Evolutionary conservation across 2,888 invertebrate species (phyloP), one percentile per base, ranked within the genome.

Genomic region (Drosophila prolongata): DNA sequence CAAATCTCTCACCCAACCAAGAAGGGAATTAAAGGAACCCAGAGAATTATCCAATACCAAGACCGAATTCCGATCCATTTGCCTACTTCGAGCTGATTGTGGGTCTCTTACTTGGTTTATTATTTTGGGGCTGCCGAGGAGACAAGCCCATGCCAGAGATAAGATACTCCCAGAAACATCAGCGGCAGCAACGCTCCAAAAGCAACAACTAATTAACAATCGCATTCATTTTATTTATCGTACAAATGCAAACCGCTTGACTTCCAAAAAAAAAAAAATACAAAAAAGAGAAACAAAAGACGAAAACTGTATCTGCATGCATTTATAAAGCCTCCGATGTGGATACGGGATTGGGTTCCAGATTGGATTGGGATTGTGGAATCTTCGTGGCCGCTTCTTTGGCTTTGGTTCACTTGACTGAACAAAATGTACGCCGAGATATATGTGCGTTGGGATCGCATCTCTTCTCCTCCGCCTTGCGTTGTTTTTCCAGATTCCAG

Each of bases 201-300:
- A 77, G 75, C 77, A 83, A 87, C 88, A 87, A 87, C 88, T 85
- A 87, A 85, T 85, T 87, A 85, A 85, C 88, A 85, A 87, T 85
- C 88, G 88, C 88, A 88, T 85, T 85, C 86, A 85, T 85, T 85
- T 85, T 84, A 84, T 84, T 84, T 84, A 84, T 84, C 83, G 83
- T 87, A 84, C 77, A 87, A 83, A 83, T 87, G 87, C 83, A 84
- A 84, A 87, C 87, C 86, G 83, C 83, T 87, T 79, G 83, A 88
- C 83, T 85, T 87, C 86, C 86, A 88, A 66, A 66, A 66, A 49
- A 43, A 43, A 42, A 30, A 30, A 34, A n/a, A 30, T 30, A 49
- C 24, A 62, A n/a, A 35, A 19, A 11, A 50, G 30, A 62, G 37
- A 52, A 42, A 49, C 47, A 58, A 58, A 59, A 59, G 58, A 59